These are phyloP conservation scores for Passer domesticus DNA, from an alignment of 2,113 vertebrate genomes.

Conservation along the genomic window DNA sequence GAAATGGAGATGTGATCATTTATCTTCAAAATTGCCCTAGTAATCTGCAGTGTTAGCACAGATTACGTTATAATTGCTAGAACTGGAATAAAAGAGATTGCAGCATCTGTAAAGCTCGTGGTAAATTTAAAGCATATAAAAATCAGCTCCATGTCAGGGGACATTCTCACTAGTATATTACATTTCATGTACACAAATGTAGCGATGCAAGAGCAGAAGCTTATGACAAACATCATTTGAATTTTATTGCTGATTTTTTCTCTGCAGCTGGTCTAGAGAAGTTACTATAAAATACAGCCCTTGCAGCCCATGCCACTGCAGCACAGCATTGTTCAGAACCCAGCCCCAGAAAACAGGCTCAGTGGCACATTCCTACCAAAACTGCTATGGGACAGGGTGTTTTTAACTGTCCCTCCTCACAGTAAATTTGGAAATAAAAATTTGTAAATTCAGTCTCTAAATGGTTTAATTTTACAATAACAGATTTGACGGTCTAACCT, in stretches of 20 bases:
- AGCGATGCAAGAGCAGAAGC: conserved; percentile 48
- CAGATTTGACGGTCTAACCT: background rate
- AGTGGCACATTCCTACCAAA: background rate
- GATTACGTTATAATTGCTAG: conserved; percentile 67
- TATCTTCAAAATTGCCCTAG: conserved; percentile 64
- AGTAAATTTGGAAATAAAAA: background rate
- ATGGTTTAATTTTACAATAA: background rate
- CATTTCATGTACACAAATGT: conserved; percentile 56
- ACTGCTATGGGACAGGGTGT: background rate
- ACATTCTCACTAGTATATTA: conserved; percentile 54
- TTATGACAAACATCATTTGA: conserved; percentile 65
- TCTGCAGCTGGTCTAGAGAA: conserved; percentile 61
- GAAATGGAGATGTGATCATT: conserved; percentile 56
- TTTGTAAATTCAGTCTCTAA: background rate
- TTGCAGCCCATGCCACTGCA: background rate
- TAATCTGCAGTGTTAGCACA: conserved; percentile 63
- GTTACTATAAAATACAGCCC: conserved; percentile 24
- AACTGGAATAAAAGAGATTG: conserved; percentile 64
- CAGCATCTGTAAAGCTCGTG: conserved; percentile 64
- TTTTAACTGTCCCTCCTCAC: background rate
- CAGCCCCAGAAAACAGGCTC: background rate
- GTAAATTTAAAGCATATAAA: conserved; percentile 66
- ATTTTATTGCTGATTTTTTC: conserved; percentile 62
- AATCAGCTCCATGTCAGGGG: conserved; percentile 60
- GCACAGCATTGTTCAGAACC: background rate